Evolutionary conservation across 2,113 vertebrate species (phyloP).

Genomic region (Dipodomys spectabilis): DNA sequence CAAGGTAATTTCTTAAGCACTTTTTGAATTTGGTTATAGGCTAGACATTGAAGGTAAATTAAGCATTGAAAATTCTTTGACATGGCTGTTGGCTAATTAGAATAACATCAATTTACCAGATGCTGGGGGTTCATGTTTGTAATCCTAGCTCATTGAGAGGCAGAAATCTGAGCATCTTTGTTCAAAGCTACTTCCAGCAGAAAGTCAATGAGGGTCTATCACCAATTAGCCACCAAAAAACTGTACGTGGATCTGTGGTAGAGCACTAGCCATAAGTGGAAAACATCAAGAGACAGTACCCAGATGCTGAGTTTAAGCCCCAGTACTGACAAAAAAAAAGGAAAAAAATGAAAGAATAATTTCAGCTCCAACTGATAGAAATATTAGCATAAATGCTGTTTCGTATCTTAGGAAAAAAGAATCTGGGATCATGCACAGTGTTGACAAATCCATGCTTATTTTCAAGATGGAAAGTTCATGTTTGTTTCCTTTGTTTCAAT

Average conservation of each 20-base stretch:
- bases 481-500: background rate
- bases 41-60: background rate
- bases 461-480: background rate
- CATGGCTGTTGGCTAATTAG: background rate
- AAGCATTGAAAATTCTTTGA: background rate
- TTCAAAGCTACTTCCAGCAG: too few relatives aligned
- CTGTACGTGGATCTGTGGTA: too few relatives aligned
- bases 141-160: too few relatives aligned
- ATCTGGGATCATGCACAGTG: background rate
- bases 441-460: background rate
- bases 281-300: too few relatives aligned
- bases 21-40: background rate
- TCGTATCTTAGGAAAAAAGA: constrained; percentile 25
- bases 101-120: too few relatives aligned
- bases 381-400: background rate
- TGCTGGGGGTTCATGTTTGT: too few relatives aligned
- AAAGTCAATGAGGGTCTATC: too few relatives aligned
- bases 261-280: too few relatives aligned
- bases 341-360: background rate
- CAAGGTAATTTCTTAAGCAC: background rate
- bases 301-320: too few relatives aligned
- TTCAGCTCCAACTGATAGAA: background rate
- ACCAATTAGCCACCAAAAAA: background rate
- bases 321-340: too few relatives aligned
- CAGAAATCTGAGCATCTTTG: too few relatives aligned